phyloP scores from a whole-genome alignment of 2,888 invertebrate genomes.

The Macrosiphum euphorbiae region DNA sequence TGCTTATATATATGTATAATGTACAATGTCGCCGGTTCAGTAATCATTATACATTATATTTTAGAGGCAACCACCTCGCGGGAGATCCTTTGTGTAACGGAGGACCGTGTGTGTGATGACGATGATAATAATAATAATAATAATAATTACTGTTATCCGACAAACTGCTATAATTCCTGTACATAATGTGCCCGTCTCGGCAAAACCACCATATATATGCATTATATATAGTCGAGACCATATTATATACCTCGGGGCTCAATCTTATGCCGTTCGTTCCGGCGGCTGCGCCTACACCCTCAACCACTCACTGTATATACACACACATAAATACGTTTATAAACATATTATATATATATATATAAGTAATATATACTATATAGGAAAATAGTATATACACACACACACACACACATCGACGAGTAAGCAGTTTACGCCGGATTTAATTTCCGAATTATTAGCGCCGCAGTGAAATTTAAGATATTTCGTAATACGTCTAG shows the following conservation, averaged over 20 bases:
- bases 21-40: not conserved
- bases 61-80: not conserved
- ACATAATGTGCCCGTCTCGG: constrained; percentile 15
- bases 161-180: constrained; percentile 28
- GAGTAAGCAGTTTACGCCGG: constrained; percentile 47
- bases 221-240: not conserved
- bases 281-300: not conserved
- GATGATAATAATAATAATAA: not conserved
- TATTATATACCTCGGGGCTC: not conserved
- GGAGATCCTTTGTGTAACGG: not conserved
- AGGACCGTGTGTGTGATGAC: not conserved
- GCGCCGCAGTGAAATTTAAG: constrained; percentile 32
- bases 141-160: constrained; percentile 32
- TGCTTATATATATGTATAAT: no score
- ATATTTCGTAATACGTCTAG: constrained; percentile 35
- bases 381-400: not conserved
- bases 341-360: not conserved
- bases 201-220: not conserved
- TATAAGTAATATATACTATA: not conserved
- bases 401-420: not conserved
- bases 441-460: constrained; percentile 60
- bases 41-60: not conserved
- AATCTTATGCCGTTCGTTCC: not conserved
- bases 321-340: not conserved
- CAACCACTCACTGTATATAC: not conserved